Evolutionary conservation across 2,888 invertebrate genomes (phyloP).

Genomic region (Heliconius ismenius): DNA sequence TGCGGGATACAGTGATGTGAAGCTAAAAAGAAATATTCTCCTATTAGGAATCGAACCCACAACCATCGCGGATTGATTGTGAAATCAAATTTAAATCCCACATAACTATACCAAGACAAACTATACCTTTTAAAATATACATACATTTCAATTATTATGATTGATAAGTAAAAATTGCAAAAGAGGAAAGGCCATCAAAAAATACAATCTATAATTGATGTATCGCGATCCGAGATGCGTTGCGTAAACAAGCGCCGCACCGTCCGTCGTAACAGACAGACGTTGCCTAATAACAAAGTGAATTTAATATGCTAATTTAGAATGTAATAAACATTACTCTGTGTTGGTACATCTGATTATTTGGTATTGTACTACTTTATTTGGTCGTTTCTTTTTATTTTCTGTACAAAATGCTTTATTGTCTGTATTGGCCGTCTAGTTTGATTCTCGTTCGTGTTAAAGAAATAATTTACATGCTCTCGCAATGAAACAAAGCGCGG

Average conservation of each 20-base stretch:
- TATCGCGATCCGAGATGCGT: conserved; percentile 29
- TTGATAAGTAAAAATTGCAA: conserved; percentile 17
- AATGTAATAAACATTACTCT: conserved; percentile 28
- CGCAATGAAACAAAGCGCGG: background rate
- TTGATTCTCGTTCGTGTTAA: too few relatives aligned
- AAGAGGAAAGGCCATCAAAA: conserved; percentile 36
- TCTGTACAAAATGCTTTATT: background rate
- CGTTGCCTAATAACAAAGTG: conserved; percentile 37
- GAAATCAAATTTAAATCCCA: too few relatives aligned
- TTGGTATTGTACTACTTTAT: conserved; percentile 22
- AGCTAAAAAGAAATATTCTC: background rate
- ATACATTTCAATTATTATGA: background rate
- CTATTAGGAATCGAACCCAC: too few relatives aligned
- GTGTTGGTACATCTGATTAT: conserved; percentile 28
- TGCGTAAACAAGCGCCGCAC: conserved; percentile 26
- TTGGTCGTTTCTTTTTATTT: conserved; percentile 1
- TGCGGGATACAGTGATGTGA: background rate
- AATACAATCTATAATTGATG: conserved; percentile 39
- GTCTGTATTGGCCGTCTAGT: too few relatives aligned
- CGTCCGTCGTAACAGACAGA: conserved; percentile 27
- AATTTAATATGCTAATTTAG: conserved; percentile 40
- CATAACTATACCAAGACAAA: too few relatives aligned
- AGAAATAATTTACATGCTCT: background rate
- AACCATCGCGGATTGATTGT: too few relatives aligned
- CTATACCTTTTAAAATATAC: background rate